Evolutionary conservation across 2,888 invertebrate genomes (phyloP), one percentile per base, ranked within the genome.

Genomic region (Digitonthophagus gazella): DNA sequence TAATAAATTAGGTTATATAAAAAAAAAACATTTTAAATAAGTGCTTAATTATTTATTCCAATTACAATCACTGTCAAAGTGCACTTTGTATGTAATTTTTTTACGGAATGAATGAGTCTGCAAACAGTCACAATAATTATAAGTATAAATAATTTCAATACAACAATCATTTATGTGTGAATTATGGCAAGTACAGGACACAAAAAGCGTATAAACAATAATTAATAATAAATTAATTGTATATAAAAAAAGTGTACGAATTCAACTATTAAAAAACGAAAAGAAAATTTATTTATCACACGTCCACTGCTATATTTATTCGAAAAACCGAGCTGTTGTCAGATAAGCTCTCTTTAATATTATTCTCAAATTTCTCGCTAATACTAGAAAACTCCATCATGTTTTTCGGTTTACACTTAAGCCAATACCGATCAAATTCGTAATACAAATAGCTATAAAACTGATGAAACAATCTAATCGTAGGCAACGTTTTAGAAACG

Each of bases 311-410:
- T 75, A 93, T 85, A 83, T 93, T 93, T 83, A 94, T 91, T 85
- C 91, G 90, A 82, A 95, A 93, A 61, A 90, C 86, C 44, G 90
- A 89, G 55, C 85, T 86, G 20, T 91, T 88, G 80, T 92, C 89
- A 65, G 89, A 85, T 70, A 96, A 83, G 71, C 87, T 86, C 72
- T 84, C 83, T 77, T 90, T 86, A 64, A 96, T 89, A 69, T 88
- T 87, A 74, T 86, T 88, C 80, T 95, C 95, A 83, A 97, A 98
- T 77, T 89, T 91, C 76, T 93, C 91, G 80, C 92, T 91, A 69
- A 98, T 93, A 63, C 87, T 86, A 28, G 95, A 93, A 82, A 98
- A 98, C 79, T 97, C 95, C 98, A 98, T 98, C 73, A 98, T 95
- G 80, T 95, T 93, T 74, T 88, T 88, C 0, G 98, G 98, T 78